These are phyloP conservation scores for Apodemia mormo DNA, from an alignment of 2,888 invertebrate species.

Conservation along the genomic window DNA sequence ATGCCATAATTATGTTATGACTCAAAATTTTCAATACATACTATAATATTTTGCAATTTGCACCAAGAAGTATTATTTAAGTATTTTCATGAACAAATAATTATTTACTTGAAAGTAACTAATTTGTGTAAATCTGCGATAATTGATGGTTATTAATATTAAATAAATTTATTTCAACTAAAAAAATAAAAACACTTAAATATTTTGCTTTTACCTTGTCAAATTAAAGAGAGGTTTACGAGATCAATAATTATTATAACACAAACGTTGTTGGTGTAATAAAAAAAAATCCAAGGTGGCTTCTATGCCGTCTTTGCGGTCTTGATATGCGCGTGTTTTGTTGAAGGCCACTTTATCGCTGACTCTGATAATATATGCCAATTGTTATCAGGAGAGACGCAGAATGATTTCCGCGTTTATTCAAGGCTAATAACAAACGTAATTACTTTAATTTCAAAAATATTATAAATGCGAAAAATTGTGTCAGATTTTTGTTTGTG, in stretches of 20 bases:
- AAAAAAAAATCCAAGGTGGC: conserved; percentile 5
- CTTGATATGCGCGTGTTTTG: conserved; percentile 41
- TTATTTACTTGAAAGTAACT: too few relatives aligned
- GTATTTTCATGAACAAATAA: too few relatives aligned
- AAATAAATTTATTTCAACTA: background rate
- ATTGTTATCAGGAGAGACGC: conserved; percentile 68
- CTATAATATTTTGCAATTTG: too few relatives aligned
- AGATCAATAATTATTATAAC: background rate
- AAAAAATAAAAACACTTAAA: too few relatives aligned
- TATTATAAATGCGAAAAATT: conserved; percentile 33
- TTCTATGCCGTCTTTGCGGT: conserved; percentile 17
- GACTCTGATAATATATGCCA: conserved; percentile 65
- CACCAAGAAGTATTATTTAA: too few relatives aligned
- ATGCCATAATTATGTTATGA: too few relatives aligned
- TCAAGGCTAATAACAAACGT: conserved; percentile 52
- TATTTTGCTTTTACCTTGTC: too few relatives aligned
- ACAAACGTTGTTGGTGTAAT: background rate
- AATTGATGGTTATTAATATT: background rate
- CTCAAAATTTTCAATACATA: too few relatives aligned
- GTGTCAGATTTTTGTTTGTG: too few relatives aligned
- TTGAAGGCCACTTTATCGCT: conserved; percentile 64
- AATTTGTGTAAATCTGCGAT: background rate
- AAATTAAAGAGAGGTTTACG: too few relatives aligned
- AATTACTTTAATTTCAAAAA: conserved; percentile 29
- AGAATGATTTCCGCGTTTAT: conserved; percentile 70